Evolutionary conservation across 2,113 vertebrate species (phyloP).

Genomic region (Eulemur macaco): DNA sequence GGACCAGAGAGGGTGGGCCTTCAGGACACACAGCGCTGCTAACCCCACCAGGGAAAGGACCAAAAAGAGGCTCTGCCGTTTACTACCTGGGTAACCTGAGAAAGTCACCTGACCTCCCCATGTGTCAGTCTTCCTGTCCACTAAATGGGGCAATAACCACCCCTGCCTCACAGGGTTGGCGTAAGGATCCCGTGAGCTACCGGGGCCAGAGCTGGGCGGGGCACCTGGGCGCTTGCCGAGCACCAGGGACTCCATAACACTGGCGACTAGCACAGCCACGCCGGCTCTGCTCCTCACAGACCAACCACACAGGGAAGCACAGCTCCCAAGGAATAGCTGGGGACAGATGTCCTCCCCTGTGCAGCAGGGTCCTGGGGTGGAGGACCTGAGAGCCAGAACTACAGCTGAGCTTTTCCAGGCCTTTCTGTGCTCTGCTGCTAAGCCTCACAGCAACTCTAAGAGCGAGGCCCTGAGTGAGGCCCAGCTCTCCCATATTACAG

Average conservation of each 20-base stretch:
- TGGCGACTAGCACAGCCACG: not conserved
- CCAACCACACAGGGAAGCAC: not conserved
- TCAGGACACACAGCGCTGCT: not conserved
- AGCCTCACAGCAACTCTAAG: not conserved
- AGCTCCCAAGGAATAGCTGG: not conserved
- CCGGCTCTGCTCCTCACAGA: not conserved
- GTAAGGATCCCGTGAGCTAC: not conserved
- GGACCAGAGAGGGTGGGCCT: not conserved
- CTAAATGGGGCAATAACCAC: no score
- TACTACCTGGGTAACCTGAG: not conserved
- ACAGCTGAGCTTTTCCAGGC: not conserved
- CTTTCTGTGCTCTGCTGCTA: not conserved
- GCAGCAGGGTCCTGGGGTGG: rapidly evolving
- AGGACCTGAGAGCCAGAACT: not conserved
- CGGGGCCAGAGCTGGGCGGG: not conserved
- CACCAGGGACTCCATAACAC: not conserved
- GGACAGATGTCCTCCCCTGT: rapidly evolving
- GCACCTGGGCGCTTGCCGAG: no score
- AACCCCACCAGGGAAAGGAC: not conserved
- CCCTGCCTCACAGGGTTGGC: not conserved
- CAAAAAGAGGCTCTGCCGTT: not conserved
- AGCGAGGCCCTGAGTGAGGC: not conserved
- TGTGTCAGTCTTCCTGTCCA: not conserved
- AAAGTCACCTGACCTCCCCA: not conserved
- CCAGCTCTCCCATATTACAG: rapidly evolving